A percentile compares a stretch with the other conserved stretches of the same genome.
phyloP scores from a whole-genome alignment of 2,888 invertebrate genomes.

The Cremastinae sp. region DNA sequence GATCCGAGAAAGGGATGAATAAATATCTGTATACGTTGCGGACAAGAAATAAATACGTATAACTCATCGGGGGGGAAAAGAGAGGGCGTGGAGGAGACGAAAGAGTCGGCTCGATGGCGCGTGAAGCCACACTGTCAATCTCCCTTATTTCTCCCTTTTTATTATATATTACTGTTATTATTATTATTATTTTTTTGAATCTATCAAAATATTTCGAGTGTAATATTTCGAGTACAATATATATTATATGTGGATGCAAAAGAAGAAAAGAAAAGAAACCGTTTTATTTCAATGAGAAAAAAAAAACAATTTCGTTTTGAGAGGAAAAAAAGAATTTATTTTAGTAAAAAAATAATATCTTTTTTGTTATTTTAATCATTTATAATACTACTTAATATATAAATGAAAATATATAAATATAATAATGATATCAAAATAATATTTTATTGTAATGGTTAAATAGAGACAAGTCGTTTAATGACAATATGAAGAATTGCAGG shows the following conservation, averaged over 20 bases:
- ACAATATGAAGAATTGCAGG: too few species aligned
- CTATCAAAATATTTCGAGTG: slow-evolving; percentile 66
- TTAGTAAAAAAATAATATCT: too few species aligned
- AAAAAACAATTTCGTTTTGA: too few species aligned
- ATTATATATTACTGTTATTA: slow-evolving; percentile 43
- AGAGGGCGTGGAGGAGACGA: slow-evolving; percentile 67
- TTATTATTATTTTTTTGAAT: slow-evolving; percentile 64
- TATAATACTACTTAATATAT: too few species aligned
- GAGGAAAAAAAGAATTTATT: too few species aligned
- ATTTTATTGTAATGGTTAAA: too few species aligned
- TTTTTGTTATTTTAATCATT: too few species aligned
- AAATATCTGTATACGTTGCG: slow-evolving; percentile 29
- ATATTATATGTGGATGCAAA: slow-evolving; percentile 8
- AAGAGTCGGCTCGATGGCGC: slow-evolving; percentile 71
- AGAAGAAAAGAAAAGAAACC: too few species aligned
- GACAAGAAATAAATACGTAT: slow-evolving; percentile 62
- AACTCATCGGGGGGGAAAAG: slow-evolving; percentile 63
- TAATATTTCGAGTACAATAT: slow-evolving; percentile 45
- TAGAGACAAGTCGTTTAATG: too few species aligned
- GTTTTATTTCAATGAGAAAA: not conserved
- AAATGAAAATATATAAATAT: too few species aligned
- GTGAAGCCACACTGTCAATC: slow-evolving; percentile 63
- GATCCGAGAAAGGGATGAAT: not conserved
- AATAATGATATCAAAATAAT: too few species aligned
- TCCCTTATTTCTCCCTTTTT: slow-evolving; percentile 31